These are phyloP conservation scores for Ceryle rudis DNA, from an alignment of 2,797 vertebrate genomes.

Conservation along the genomic window DNA sequence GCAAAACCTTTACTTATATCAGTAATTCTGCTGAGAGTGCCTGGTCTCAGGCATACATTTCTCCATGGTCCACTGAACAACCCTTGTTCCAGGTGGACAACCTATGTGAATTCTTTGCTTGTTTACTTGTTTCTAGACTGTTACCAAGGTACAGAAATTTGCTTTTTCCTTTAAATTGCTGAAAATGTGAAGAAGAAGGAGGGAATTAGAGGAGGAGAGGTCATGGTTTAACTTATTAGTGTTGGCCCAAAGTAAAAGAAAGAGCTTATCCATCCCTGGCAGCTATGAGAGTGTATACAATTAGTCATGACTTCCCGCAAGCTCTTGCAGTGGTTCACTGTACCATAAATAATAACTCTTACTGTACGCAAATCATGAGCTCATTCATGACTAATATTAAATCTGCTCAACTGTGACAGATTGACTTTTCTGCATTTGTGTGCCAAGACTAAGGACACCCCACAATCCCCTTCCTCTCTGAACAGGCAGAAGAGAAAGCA, in stretches of 20 bases:
- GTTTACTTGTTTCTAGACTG: neutral
- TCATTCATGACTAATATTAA: constrained; percentile 47
- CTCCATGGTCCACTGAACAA: neutral
- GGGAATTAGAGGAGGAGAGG: neutral
- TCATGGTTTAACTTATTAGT: neutral
- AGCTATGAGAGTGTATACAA: neutral
- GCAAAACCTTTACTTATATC: neutral
- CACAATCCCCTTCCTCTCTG: neutral
- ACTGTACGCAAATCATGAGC: constrained; percentile 30
- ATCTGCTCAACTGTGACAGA: neutral
- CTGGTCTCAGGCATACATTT: neutral
- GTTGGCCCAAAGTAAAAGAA: neutral
- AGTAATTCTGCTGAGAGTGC: neutral
- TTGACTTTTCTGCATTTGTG: neutral
- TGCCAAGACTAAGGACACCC: constrained; percentile 17
- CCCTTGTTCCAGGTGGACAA: neutral
- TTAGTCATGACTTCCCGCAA: neutral
- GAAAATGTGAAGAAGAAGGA: neutral
- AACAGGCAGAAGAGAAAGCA: neutral
- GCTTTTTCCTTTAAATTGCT: neutral
- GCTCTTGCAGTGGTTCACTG: constrained; percentile 4
- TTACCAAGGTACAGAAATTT: neutral
- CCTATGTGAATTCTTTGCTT: neutral
- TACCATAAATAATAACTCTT: constrained; percentile 35
- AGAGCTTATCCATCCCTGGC: neutral